Conservation (phyloP, 2,113 vertebrate genomes). For the Aviceda subcristata region DNA sequence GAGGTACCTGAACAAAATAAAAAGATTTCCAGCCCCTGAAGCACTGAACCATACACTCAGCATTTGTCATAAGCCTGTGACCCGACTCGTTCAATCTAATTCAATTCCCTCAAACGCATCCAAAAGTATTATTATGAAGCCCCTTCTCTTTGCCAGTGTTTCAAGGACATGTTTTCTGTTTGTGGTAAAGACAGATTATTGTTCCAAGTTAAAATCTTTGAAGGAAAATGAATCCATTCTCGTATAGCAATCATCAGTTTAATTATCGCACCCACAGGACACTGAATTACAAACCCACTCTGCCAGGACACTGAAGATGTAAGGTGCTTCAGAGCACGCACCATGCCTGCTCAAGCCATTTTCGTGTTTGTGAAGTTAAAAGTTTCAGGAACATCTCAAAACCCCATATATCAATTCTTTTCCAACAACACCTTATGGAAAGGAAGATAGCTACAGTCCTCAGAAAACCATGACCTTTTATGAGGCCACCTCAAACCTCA, state of each 20-base stretch:
- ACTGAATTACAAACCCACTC: fast-evolving
- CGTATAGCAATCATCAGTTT: background rate
- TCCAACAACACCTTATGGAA: background rate
- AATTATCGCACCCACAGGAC: background rate
- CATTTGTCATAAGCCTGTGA: background rate
- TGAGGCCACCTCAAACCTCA: background rate
- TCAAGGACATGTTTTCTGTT: background rate
- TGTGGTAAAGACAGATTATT: background rate
- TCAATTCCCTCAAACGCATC: background rate
- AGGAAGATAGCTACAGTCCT: background rate
- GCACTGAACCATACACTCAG: background rate
- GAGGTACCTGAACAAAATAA: background rate
- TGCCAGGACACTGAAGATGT: background rate
- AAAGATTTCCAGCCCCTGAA: background rate
- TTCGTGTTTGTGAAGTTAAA: background rate
- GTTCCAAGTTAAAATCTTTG: background rate
- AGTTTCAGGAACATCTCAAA: background rate
- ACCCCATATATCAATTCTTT: background rate
- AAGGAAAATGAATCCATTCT: background rate
- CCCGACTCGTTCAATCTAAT: background rate
- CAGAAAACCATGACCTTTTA: background rate
- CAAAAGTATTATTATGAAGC: background rate
- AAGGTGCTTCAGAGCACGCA: background rate
- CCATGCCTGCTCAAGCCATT: background rate
- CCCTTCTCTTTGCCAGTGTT: background rate